Percentiles rank a stretch among this genome's conserved stretches.
phyloP scores from a whole-genome alignment of 2,888 invertebrate species.

The Chaitophorus viminalis region DNA sequence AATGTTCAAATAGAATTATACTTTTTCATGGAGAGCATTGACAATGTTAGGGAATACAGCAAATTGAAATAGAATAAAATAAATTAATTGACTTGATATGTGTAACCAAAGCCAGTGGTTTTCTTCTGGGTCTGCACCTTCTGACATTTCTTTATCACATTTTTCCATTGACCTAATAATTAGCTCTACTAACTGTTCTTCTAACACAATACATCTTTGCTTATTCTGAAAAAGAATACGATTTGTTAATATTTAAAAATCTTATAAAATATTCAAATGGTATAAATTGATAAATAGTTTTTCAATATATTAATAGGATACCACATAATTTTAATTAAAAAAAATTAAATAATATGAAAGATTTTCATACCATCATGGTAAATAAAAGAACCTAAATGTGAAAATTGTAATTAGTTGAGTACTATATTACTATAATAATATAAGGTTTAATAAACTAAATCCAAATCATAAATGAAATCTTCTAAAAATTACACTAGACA shows the following conservation, averaged over 20 bases:
- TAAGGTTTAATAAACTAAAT: too few relatives aligned
- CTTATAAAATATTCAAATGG: too few relatives aligned
- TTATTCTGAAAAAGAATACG: slow-evolving; percentile 72
- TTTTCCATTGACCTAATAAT: slow-evolving; percentile 92
- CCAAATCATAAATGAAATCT: too few relatives aligned
- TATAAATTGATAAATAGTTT: too few relatives aligned
- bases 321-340: too few relatives aligned
- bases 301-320: too few relatives aligned
- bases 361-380: too few relatives aligned
- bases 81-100: slow-evolving; percentile 92
- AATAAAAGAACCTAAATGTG: too few relatives aligned
- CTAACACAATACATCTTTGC: slow-evolving; percentile 86
- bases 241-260: not conserved
- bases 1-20: slow-evolving; percentile 66
- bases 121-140: slow-evolving; percentile 62
- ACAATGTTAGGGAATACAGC: slow-evolving; percentile 94
- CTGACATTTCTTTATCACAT: slow-evolving; percentile 73
- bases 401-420: too few relatives aligned
- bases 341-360: too few relatives aligned
- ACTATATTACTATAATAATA: too few relatives aligned
- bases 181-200: slow-evolving; percentile 91
- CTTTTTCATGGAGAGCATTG: slow-evolving; percentile 85
- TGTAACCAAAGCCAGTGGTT: slow-evolving; percentile 85
- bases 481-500: slow-evolving; percentile 49
- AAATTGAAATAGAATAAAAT: slow-evolving; percentile 93